phyloP scores from a whole-genome alignment of 2,797 vertebrate genomes.

The Acrossocheilus wenchowensis region DNA sequence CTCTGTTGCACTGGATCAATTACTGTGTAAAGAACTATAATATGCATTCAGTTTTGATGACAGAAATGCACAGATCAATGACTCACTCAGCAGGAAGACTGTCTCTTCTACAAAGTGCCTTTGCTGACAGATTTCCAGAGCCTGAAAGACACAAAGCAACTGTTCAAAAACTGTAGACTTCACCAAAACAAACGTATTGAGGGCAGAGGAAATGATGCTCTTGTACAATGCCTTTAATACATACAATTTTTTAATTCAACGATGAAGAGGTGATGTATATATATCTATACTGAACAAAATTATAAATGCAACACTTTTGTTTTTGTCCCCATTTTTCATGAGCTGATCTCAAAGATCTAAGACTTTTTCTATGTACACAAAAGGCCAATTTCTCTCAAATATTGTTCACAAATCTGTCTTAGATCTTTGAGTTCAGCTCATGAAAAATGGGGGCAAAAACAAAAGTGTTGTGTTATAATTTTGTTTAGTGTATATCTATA shows the following conservation, averaged over 20 bases:
- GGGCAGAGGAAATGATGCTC: neutral
- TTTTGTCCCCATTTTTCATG: no score
- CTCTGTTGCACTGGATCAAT: neutral
- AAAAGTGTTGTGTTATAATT: no score
- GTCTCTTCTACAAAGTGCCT: slow-evolving; percentile 98
- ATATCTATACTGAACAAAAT: no score
- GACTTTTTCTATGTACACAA: no score
- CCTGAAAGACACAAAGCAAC: slow-evolving; percentile 75
- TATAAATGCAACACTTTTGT: no score
- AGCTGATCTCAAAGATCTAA: no score
- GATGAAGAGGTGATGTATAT: neutral
- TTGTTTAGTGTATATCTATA: no score
- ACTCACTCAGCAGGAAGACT: slow-evolving; percentile 94
- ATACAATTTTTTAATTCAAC: neutral
- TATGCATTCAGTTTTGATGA: neutral
- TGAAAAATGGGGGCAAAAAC: no score
- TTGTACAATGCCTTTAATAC: no score
- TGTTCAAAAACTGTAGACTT: neutral
- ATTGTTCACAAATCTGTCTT: no score
- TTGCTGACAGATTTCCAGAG: slow-evolving; percentile 97
- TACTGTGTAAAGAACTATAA: neutral
- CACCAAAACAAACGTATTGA: neutral
- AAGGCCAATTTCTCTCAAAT: no score
- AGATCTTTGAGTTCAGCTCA: no score
- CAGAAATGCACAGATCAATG: slow-evolving; percentile 16